phyloP scores from a whole-genome alignment of 2,888 invertebrate genomes.

The Prostheceraeus crozeri region DNA sequence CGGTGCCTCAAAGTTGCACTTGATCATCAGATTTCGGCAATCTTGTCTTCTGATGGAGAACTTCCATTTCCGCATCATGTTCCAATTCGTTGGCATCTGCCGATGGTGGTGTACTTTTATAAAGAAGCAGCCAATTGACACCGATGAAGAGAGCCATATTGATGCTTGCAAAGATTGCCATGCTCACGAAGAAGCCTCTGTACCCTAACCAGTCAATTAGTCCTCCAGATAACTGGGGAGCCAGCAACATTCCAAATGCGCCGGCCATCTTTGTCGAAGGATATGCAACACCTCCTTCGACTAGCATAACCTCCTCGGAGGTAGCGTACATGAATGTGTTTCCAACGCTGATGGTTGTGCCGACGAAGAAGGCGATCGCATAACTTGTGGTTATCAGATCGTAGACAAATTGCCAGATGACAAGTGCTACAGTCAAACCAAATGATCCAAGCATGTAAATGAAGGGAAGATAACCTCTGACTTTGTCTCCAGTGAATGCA shows the following conservation, averaged over 20 bases:
- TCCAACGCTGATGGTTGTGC: slow-evolving; percentile 31
- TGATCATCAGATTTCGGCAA: too few relatives aligned
- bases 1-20: too few relatives aligned
- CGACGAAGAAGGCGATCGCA: slow-evolving; percentile 31
- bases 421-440: slow-evolving; percentile 7
- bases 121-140: slow-evolving; percentile 8
- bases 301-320: slow-evolving; percentile 36
- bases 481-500: slow-evolving; percentile 26
- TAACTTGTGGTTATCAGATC: slow-evolving; percentile 18
- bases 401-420: slow-evolving; percentile 8
- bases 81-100: not conserved
- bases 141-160: slow-evolving; percentile 25
- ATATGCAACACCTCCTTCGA: slow-evolving; percentile 37
- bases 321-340: slow-evolving; percentile 37
- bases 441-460: slow-evolving; percentile 29
- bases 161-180: slow-evolving; percentile 32
- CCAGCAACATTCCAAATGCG: slow-evolving; percentile 36
- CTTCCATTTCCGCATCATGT: too few relatives aligned
- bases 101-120: not conserved
- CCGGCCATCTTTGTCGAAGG: slow-evolving; percentile 33
- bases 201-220: slow-evolving; percentile 30
- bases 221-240: slow-evolving; percentile 32
- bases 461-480: slow-evolving; percentile 32
- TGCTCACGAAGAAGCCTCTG: slow-evolving; percentile 30
- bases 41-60: too few relatives aligned